Base-by-base conservation (phyloP, 2,797 vertebrate genomes). In the Ceyx erithaca region DNA sequence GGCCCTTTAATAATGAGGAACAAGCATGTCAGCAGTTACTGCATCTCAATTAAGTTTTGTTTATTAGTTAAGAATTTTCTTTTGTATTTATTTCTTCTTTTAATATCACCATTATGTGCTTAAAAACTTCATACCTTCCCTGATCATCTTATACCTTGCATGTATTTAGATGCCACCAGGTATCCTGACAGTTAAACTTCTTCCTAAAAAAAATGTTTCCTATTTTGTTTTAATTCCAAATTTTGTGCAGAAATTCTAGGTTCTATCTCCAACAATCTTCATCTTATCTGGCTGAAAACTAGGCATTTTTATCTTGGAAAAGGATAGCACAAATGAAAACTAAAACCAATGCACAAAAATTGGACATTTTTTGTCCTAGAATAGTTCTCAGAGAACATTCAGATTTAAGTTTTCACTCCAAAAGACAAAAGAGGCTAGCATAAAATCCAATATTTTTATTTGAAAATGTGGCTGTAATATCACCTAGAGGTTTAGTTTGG, bases 21-120 rank as follows among this genome's bases (percentile, higher is more conserved):
- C 14, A 14, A 83, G 23, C 31, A 71, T 48, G 30, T 52, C 26
- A 33, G 37, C 0, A 1, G 23, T 69, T 69, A 30, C 25, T 37
- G 7, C 33, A 30, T 45, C 80, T 71, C 41, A 71, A 17, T 58
- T 86, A 62, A 76, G 41, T 55, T 76, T 91, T 72, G 14, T 79
- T 93, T 85, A 25, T 63, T 69, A 72, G 13, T 66, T 54, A 85
- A 75, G 49, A 95, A 91, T 54, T 67, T 79, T 46, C 11, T 79
- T 85, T 72, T 31, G 12, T 52, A 31, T 52, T 76, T 52, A 5
- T 40, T 71, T 55, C 45, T 78, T 68, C 51, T 73, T 93, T 16
- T 7, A 88, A 30, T 55, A 51, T 43, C 4, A 14, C 11, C 21
- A 85, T n/a, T 21, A 33, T 22, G 30, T 51, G 10, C 33, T 82